These are phyloP conservation scores for Iguana delicatissima DNA, from an alignment of 2,797 vertebrate species.

Conservation along the genomic window DNA sequence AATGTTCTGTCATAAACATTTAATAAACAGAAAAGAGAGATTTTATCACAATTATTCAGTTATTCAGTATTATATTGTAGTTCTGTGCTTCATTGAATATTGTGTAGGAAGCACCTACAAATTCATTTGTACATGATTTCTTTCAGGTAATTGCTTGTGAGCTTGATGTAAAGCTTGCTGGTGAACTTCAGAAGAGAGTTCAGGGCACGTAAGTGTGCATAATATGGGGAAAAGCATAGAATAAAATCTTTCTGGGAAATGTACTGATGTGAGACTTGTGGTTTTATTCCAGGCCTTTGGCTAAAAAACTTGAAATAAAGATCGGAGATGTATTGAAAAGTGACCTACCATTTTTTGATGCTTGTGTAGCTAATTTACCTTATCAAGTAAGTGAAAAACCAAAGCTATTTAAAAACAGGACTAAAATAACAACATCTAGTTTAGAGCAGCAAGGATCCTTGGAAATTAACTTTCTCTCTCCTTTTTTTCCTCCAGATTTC, in stretches of 20 bases:
- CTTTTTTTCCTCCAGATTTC: conserved; percentile 89
- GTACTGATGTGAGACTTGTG: conserved; percentile 31
- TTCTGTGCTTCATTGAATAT: neutral
- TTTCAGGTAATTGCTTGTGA: conserved; percentile 97
- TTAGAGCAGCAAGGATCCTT: neutral
- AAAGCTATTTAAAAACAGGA: neutral
- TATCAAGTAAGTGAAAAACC: conserved; percentile 87
- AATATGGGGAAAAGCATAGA: fast-evolving
- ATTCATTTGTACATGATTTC: neutral
- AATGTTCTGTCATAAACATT: too few species aligned
- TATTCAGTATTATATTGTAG: neutral
- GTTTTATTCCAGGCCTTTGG: conserved; percentile 84
- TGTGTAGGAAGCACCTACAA: neutral
- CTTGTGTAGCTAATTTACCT: conserved; percentile 97
- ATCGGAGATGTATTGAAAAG: conserved; percentile 95
- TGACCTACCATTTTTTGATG: conserved; percentile 94
- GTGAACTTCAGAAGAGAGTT: conserved; percentile 98
- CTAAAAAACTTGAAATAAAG: conserved; percentile 94
- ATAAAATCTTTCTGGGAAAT: neutral
- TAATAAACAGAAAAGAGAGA: too few species aligned
- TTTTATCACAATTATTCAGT: neutral
- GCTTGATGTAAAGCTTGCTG: conserved; percentile 93
- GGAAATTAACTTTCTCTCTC: conserved; percentile 46
- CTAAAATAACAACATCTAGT: neutral
- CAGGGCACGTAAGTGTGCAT: conserved; percentile 93